These are phyloP conservation scores for Hydrotaea diabolus DNA, from an alignment of 2,888 invertebrate species.

Conservation along the genomic window DNA sequence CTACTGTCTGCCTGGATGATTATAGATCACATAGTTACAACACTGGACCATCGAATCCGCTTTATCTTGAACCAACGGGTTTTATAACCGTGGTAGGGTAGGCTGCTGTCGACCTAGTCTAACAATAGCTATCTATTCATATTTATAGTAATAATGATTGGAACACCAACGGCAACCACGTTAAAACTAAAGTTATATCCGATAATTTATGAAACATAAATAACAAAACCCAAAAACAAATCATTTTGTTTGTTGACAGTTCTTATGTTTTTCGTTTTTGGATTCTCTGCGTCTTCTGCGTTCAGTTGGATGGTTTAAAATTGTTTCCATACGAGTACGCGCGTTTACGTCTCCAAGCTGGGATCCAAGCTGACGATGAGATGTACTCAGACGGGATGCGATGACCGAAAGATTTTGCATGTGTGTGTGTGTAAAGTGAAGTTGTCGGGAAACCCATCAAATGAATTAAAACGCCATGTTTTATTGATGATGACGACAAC, in stretches of 20 bases:
- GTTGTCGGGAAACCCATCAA: conserved; percentile 48
- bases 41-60: too few species aligned
- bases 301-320: conserved; percentile 40
- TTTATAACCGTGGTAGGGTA: neutral
- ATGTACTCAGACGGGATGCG: conserved; percentile 41
- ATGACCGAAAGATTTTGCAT: conserved; percentile 35
- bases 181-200: conserved; percentile 72
- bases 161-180: neutral
- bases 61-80: too few species aligned
- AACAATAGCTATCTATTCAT: neutral
- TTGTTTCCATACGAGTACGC: conserved; percentile 25
- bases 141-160: conserved; percentile 15
- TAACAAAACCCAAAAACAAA: conserved; percentile 79
- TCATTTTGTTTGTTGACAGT: conserved; percentile 80
- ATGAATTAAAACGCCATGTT: conserved; percentile 63
- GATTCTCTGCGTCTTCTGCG: conserved; percentile 63
- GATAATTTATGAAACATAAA: conserved; percentile 80
- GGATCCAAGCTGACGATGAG: conserved; percentile 35
- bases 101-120: neutral
- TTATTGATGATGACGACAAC: conserved; percentile 54
- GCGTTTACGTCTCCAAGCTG: conserved; percentile 38
- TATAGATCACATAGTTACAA: too few species aligned
- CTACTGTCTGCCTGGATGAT: too few species aligned
- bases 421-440: conserved; percentile 23
- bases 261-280: conserved; percentile 63